Conservation (phyloP, 2,888 invertebrate species). For the Glyphotaelius pellucidus region DNA sequence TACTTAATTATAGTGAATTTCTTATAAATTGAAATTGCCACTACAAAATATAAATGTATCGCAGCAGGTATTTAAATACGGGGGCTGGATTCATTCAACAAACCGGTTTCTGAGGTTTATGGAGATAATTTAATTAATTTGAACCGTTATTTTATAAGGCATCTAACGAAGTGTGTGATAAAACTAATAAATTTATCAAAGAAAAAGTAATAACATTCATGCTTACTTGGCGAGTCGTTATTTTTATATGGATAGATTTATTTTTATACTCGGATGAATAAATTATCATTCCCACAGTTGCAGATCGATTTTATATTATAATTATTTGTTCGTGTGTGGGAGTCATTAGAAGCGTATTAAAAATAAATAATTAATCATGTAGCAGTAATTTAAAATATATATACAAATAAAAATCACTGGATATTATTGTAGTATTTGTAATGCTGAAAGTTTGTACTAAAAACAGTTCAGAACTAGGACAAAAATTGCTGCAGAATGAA, state of each 20-base stretch:
- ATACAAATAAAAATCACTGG: no score
- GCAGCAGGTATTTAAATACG: constrained; percentile 42
- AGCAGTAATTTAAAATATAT: no score
- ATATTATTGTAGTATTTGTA: no score
- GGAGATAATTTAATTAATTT: constrained; percentile 59
- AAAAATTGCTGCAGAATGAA: no score
- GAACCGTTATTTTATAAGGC: constrained; percentile 62
- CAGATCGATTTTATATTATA: not conserved
- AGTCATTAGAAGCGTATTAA: not conserved
- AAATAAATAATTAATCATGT: not conserved
- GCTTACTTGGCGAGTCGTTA: not conserved
- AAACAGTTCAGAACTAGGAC: no score
- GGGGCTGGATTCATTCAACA: constrained; percentile 49
- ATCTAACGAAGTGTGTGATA: constrained; percentile 55
- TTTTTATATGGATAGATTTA: not conserved
- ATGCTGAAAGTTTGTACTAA: no score
- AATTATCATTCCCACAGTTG: not conserved
- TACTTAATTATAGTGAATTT: constrained; percentile 42
- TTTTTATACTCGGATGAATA: not conserved
- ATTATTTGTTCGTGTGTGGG: not conserved
- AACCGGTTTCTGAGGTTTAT: constrained; percentile 54
- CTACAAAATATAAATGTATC: constrained; percentile 28
- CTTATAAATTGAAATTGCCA: constrained; percentile 28
- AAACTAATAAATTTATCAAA: constrained; percentile 57
- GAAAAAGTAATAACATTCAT: not conserved